Conservation (phyloP, 2,888 invertebrate species). For the Orthosia gracilis region DNA sequence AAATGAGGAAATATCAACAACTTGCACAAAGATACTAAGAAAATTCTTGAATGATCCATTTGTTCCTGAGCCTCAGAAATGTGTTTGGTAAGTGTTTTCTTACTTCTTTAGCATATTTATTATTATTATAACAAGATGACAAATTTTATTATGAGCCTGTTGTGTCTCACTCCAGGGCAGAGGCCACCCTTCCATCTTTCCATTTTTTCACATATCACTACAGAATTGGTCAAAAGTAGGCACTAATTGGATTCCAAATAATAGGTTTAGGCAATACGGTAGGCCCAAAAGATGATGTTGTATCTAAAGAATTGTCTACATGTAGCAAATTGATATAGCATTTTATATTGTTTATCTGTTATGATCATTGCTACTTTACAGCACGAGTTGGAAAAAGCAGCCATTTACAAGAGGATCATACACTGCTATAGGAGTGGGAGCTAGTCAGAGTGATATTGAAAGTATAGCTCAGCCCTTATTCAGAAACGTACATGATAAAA, state of each 20-base stretch:
- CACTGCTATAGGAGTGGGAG: conserved; percentile 97
- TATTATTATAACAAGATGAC: background rate
- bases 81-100: conserved; percentile 93
- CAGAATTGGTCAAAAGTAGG: no score
- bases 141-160: no score
- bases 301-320: no score
- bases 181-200: no score
- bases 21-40: conserved; percentile 96
- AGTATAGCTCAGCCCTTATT: conserved; percentile 96
- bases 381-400: conserved; percentile 97
- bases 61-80: conserved; percentile 96
- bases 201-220: no score
- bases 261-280: no score
- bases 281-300: no score
- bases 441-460: conserved; percentile 97
- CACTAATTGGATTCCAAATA: no score
- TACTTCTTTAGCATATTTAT: background rate
- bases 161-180: no score
- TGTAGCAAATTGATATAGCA: no score
- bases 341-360: conserved; percentile 13
- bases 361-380: conserved; percentile 78
- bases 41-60: conserved; percentile 97
- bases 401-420: conserved; percentile 97
- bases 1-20: conserved; percentile 94
- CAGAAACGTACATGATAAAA: conserved; percentile 93